A percentile compares a stretch with the other conserved stretches of the same genome.
Conservation (phyloP, 37 sponge, comb jelly and placozoan genomes). For the Lycopodina hypogea region DNA sequence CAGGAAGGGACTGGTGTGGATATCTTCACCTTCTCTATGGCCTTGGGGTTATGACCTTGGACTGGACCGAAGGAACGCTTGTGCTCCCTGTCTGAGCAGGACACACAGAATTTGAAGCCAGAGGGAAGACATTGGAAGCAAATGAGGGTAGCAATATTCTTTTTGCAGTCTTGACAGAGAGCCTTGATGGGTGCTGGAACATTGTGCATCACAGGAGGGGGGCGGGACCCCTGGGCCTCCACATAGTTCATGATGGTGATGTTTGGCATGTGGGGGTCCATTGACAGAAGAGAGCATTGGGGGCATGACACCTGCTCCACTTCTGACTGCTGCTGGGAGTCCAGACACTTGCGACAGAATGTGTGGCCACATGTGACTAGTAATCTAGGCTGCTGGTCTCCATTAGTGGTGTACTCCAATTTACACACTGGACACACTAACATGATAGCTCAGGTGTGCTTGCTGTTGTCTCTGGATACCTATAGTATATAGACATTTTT, state of each 20-base stretch:
- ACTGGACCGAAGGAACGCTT: constrained; percentile 41
- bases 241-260: constrained; percentile 64
- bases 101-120: constrained; percentile 50
- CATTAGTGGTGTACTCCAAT: constrained; percentile 36
- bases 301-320: constrained; percentile 28
- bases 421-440: constrained; percentile 47
- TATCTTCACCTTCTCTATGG: constrained; percentile 19
- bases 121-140: constrained; percentile 60
- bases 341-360: constrained; percentile 53
- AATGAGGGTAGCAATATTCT: constrained; percentile 25
- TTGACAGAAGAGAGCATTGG: constrained; percentile 37
- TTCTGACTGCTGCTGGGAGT: neutral
- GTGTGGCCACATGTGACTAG: constrained; percentile 61
- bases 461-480: neutral
- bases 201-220: constrained; percentile 15
- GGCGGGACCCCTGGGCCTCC: constrained; percentile 20
- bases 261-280: constrained; percentile 54
- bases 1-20: constrained; percentile 45
- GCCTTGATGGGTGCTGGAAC: constrained; percentile 33
- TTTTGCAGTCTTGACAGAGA: constrained; percentile 51
- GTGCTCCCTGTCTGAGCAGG: constrained; percentile 43
- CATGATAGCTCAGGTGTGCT: constrained; percentile 21
- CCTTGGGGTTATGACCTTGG: constrained; percentile 31
- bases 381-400: constrained; percentile 48
- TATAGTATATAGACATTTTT: no score